Evolutionary conservation across 64 coral and sea anemone species (phyloP), one percentile per base, ranked within the genome.

Genomic region (Pocillopora damicornis): DNA sequence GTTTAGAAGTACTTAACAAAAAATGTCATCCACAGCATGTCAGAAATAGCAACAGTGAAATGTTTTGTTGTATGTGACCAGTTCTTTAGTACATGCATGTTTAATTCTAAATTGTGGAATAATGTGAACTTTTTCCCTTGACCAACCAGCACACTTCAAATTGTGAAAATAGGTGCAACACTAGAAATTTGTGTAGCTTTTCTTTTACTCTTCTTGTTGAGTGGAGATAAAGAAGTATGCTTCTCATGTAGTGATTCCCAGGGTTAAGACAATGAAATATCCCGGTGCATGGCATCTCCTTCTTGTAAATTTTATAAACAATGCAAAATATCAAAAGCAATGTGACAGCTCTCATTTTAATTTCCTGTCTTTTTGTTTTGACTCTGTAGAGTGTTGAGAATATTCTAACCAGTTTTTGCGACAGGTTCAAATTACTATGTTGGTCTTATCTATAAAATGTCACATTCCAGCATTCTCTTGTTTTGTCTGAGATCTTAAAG

Each of bases 331-430:
- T 37, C 35, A 42, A 45, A 42, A 37, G 56, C 65, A 57, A 4
- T 84, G n/a, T 72, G 37, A 72, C 37, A 85, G 38, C 22, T 38
- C 37, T 51, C 18, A 57, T 57, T 38, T 85, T 85, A 57, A 85
- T 85, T 71, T 85, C 81, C 80, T 66, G 80, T 63, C 36, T 37
- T 63, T 73, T 57, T 85, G 36, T 85, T 57, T 12, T 5, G 58
- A 73, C 38, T 51, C 42, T 51, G 42, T 51, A 85, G 45, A 6
- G 57, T 11, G 10, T 18, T 85, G 35, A 58, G 25, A 34, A 6
- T 73, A 42, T 73, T 85, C 45, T 35, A 67, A 35, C 61, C 37
- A 67, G 18, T 38, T 66, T 35, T 30, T 45, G 35, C 37, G 42
- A 7, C 42, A 51, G 0, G 7, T 51, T 2, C 42, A 51, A 71